Evolutionary conservation across 1,140 invertebrate species (phyloP).

Genomic region (Pogonognathellus flavescens): DNA sequence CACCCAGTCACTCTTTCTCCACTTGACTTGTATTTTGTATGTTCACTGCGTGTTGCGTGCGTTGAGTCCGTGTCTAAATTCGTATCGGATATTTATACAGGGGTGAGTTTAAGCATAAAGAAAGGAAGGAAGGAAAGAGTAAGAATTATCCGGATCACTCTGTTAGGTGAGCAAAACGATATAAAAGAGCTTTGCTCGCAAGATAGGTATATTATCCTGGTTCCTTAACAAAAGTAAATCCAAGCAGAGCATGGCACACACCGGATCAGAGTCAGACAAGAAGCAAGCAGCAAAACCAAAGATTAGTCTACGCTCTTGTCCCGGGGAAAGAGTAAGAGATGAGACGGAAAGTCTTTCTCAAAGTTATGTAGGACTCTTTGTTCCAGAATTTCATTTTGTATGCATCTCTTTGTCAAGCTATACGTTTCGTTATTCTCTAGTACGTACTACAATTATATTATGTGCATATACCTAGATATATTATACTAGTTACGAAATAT

Average conservation of each 20-base stretch:
- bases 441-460: constrained; percentile 23
- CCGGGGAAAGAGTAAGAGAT: constrained; percentile 7
- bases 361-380: constrained; percentile 51
- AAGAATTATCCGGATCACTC: constrained; percentile 21
- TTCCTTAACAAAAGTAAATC: neutral
- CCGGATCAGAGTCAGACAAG: neutral
- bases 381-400: constrained; percentile 50
- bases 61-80: neutral
- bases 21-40: neutral
- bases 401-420: constrained; percentile 41
- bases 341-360: constrained; percentile 24
- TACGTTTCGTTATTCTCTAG: neutral
- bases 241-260: neutral
- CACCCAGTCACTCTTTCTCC: neutral
- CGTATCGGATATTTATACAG: constrained; percentile 17
- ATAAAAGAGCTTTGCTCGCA: constrained; percentile 21
- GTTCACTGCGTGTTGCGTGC: neutral
- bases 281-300: neutral
- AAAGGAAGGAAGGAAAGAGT: constrained; percentile 37
- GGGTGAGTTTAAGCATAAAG: constrained; percentile 23
- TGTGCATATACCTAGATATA: too few relatives aligned
- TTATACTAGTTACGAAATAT: too few relatives aligned
- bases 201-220: constrained; percentile 10
- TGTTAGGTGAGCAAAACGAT: constrained; percentile 17
- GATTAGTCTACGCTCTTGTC: neutral